Base-by-base conservation (phyloP, 2,888 invertebrate genomes). In the Alsophila aescularia region DNA sequence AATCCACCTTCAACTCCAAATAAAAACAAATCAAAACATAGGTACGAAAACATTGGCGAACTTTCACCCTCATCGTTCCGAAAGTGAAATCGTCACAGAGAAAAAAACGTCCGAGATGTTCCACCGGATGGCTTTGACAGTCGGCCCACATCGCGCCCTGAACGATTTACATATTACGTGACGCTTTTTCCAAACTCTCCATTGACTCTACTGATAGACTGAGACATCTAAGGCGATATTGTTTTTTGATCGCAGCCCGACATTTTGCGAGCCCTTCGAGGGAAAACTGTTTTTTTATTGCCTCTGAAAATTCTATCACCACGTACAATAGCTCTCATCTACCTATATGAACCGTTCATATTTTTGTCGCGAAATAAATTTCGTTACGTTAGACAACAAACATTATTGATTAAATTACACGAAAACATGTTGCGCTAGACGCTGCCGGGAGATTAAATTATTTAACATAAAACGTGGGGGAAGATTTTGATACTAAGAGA, bases 141-240 rank as follows among this genome's bases (percentile, higher is more conserved):
- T 89, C 88, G 81, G 79, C 79, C 83, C 90, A 85, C 90, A 90
- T 87, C 83, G 80, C 87, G 81, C 87, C 87, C 87, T 88, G 83
- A 84, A 85, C 89, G 87, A 86, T 91, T 90, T 91, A 90, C 90
- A 91, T 91, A 90, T 82, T 87, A 91, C 90, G 90, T 90, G 90
- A 90, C 84, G 85, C 77, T 89, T 87, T 91, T 90, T 76, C 83
- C 74, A 77, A 90, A 78, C 77, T 81, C 82, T 69, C 79, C 87
- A 89, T 91, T 88, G 90, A 90, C 87, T 88, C 75, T 70, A 73
- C 80, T 80, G 85, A 89, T 87, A 83, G 86, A 88, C 87, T 87
- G 87, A 87, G 85, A 88, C 87, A 83, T 86, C 74, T 83, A 75
- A 73, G 77, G 70, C 75, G 85, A 87, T 89, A 90, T 90, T 90